phyloP scores from a whole-genome alignment of 2,113 vertebrate genomes.

The Mixornis gularis region DNA sequence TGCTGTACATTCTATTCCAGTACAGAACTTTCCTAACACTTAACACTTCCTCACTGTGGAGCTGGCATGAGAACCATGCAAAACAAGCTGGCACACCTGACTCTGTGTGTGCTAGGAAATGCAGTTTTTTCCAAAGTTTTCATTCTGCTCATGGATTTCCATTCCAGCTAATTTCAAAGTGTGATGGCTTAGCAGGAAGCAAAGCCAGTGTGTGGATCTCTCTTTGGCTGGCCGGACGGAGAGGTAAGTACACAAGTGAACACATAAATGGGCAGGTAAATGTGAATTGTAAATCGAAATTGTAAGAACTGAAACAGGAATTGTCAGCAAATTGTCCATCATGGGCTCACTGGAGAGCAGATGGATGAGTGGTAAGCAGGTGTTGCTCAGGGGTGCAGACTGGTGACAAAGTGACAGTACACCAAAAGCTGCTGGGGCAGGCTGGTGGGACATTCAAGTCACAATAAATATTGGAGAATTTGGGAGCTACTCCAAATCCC shows the following conservation, averaged over 20 bases:
- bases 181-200: neutral
- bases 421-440: neutral
- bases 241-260: neutral
- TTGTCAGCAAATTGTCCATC: neutral
- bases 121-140: neutral
- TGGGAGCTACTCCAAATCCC: neutral
- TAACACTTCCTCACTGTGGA: neutral
- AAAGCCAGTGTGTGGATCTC: neutral
- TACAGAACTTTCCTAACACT: neutral
- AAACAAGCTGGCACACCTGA: neutral
- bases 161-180: neutral
- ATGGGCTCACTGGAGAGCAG: neutral
- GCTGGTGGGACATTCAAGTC: neutral
- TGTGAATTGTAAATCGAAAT: neutral
- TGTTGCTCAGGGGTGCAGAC: neutral
- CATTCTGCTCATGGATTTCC: neutral
- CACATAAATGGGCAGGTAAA: neutral
- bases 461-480: neutral
- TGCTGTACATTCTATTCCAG: neutral
- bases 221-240: neutral
- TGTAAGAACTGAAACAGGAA: neutral
- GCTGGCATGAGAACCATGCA: accelerated
- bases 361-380: neutral
- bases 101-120: neutral
- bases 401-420: neutral